Base-by-base conservation (phyloP, 1,140 invertebrate genomes). In the Elymnias hypermnestra region DNA sequence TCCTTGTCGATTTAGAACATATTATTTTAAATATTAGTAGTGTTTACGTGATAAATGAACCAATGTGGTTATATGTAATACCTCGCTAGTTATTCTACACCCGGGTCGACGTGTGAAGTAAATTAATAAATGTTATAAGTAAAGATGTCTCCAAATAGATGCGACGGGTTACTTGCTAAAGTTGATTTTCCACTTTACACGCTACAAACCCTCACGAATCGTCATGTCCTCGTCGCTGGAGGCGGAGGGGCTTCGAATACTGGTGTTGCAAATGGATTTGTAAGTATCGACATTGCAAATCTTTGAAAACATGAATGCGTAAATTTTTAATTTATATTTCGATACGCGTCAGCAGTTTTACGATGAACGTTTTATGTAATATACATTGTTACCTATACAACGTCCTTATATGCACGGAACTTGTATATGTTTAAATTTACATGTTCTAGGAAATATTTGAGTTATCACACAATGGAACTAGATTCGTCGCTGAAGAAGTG, bases 171-270 rank as follows among this genome's bases (percentile, higher is more conserved):
- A 36, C 72, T 95, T 70, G 93, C 94, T 49, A 90, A 91, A 58
- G 93, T 97, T 21, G 96, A 97, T 90, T 98, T 97, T 87, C 97
- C 97, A 0, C 87, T 97, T 10, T 99, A 98, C 77, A 92, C 93
- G 1, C 87, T 98, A 13, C 93, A 96, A 79, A 94, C 95, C 86
- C 86, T 99, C 19, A 96, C 95, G 15, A 95, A 93, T 84, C 90
- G 96, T 48, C 96, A 99, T 88, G 92, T 99, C 63, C 84, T 99
- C 31, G 95, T 99, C 18, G 97, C 94, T 53, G 97, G 97, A 28
- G 97, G 97, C 35, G 97, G 97, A 41, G 97, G 97, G 35, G 93
- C 94, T 9, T 93, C 96, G 10, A 98, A 97, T 86, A 98, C 97
- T 28, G 97, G 97, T 13, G 94, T 99, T 46, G 92, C 93, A 9